Percentiles rank a stretch among this genome's conserved stretches.
phyloP scores from a whole-genome alignment of 2,888 invertebrate species.

The Strigamia maritima region DNA sequence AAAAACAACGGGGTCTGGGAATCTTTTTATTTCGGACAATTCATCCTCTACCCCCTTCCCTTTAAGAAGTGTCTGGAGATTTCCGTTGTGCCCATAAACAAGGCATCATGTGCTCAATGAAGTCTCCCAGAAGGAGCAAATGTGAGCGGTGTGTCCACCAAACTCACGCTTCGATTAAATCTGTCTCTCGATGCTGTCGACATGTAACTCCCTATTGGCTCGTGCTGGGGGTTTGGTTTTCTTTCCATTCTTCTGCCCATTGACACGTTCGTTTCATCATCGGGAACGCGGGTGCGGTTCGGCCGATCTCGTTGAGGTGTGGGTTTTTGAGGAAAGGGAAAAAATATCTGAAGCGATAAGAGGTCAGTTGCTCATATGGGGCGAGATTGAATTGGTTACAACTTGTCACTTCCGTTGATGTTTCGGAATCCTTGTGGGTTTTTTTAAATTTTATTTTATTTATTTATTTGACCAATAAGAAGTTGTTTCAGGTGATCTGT shows the following conservation, averaged over 20 bases:
- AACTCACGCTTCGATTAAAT: conserved; percentile 34
- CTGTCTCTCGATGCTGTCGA: conserved; percentile 32
- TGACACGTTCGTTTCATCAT: conserved; percentile 3
- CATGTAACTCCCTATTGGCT: conserved; percentile 16
- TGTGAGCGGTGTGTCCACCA: conserved; percentile 31
- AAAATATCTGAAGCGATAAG: not conserved
- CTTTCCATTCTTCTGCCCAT: not conserved
- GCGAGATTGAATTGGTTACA: not conserved
- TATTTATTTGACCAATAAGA: not conserved
- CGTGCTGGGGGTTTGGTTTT: not conserved
- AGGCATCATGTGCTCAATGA: conserved; percentile 30
- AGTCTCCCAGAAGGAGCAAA: conserved; percentile 12
- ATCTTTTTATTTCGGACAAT: too few relatives aligned
- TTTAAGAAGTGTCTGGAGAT: not conserved
- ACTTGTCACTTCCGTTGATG: conserved; percentile 18
- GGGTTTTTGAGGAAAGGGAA: conserved; percentile 2
- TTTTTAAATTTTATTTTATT: not conserved
- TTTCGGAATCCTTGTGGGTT: not conserved
- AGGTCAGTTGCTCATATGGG: not conserved
- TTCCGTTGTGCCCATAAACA: conserved; percentile 30
- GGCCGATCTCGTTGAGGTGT: conserved; percentile 13
- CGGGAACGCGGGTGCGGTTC: not conserved
- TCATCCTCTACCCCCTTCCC: too few relatives aligned
- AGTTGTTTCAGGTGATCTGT: not conserved
- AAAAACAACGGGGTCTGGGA: too few relatives aligned